phyloP scores from a whole-genome alignment of 2,113 vertebrate genomes.

The Daphoenositta chrysoptera region DNA sequence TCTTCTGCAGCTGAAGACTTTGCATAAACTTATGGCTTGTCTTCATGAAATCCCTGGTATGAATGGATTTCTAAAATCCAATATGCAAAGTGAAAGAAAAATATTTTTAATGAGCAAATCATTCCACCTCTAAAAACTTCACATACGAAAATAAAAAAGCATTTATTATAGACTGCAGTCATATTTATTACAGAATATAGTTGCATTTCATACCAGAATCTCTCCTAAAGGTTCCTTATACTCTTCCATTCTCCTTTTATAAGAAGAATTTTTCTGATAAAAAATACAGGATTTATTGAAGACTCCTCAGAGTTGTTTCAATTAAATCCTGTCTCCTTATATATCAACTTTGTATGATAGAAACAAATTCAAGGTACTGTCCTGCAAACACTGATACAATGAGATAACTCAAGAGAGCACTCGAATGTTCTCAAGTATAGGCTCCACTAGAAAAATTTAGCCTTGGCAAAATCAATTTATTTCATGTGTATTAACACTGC shows the following conservation, averaged over 20 bases:
- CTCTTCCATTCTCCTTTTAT: neutral
- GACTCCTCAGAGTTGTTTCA: slow-evolving; percentile 6
- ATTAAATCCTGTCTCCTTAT: slow-evolving; percentile 30
- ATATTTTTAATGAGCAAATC: neutral
- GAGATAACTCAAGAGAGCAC: slow-evolving; percentile 42
- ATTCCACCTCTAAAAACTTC: neutral
- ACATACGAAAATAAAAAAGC: neutral
- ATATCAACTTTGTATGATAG: neutral
- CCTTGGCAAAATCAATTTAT: slow-evolving; percentile 54
- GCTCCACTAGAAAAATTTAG: slow-evolving; percentile 33
- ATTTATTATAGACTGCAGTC: neutral
- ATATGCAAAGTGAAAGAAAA: neutral
- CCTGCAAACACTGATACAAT: slow-evolving; percentile 40
- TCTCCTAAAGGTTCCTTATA: neutral
- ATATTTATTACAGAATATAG: neutral
- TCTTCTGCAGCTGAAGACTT: neutral
- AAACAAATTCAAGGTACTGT: slow-evolving; percentile 51
- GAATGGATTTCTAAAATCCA: neutral
- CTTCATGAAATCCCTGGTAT: neutral
- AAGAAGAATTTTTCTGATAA: neutral
- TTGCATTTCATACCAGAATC: neutral
- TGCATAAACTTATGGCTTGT: neutral
- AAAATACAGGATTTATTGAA: neutral
- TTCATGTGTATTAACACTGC: slow-evolving; percentile 21
- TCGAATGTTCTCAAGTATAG: slow-evolving; percentile 30